phyloP scores from a whole-genome alignment of 35 echinoderm and acorn worm species.

The Apostichopus californicus region DNA sequence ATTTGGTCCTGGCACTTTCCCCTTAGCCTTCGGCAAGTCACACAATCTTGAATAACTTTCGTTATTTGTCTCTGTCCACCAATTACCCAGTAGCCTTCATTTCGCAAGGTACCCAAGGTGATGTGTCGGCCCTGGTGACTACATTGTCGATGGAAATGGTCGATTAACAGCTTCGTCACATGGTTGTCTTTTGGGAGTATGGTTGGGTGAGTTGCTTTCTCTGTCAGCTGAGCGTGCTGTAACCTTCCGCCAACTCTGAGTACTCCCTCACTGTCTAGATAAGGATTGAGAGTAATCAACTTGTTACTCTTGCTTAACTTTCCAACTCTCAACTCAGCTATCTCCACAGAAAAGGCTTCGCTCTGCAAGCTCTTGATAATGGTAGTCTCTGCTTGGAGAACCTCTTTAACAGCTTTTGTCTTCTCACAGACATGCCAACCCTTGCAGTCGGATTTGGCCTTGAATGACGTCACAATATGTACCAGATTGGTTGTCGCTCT shows the following conservation, averaged over 20 bases:
- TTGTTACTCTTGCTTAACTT: constrained; percentile 41
- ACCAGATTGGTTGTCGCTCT: constrained; percentile 57
- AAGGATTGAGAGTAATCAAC: constrained; percentile 49
- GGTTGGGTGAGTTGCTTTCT: constrained; percentile 42
- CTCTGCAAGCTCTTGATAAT: constrained; percentile 38
- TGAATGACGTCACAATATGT: constrained; percentile 48
- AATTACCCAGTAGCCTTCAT: constrained; percentile 62
- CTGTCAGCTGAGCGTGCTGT: constrained; percentile 39
- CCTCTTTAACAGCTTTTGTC: constrained; percentile 35
- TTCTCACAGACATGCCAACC: constrained; percentile 65
- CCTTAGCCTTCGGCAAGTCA: constrained; percentile 45
- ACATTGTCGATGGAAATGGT: constrained; percentile 35
- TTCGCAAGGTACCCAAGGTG: constrained; percentile 43
- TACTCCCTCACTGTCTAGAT: constrained; percentile 33
- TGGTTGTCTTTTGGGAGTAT: constrained; percentile 55
- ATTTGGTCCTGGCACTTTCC: constrained; percentile 28
- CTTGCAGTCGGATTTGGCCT: constrained; percentile 29
- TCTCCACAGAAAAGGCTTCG: constrained; percentile 30
- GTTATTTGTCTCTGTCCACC: constrained; percentile 46
- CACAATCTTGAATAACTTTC: constrained; percentile 40
- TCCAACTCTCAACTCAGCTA: constrained; percentile 32
- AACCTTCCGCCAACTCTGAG: constrained; percentile 66
- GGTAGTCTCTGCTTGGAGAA: constrained; percentile 15
- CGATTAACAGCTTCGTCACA: constrained; percentile 47
- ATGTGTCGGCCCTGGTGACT: constrained; percentile 53